A percentile compares a stretch with the other conserved stretches of the same genome.
Evolutionary conservation across 2,888 invertebrate species (phyloP).

Genomic region (Lithophane semibrunnea): DNA sequence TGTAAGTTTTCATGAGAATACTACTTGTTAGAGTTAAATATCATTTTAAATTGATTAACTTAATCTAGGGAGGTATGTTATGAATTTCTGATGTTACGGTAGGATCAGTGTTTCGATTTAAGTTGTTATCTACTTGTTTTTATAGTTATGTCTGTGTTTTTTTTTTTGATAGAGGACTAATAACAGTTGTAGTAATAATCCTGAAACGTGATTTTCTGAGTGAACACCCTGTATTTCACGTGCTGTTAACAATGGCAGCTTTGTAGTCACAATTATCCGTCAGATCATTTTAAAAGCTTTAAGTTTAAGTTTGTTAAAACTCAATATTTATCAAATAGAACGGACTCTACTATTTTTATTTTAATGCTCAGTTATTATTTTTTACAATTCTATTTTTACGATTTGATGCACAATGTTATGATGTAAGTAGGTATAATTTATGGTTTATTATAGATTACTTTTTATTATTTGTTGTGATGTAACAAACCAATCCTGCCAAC

Average conservation of each 20-base stretch:
- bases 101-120: neutral
- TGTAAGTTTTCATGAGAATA: slow-evolving; percentile 7
- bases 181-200: neutral
- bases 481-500: neutral
- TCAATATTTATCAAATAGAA: neutral
- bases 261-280: neutral
- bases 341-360: neutral
- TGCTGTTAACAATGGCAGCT: neutral
- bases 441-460: too few relatives aligned
- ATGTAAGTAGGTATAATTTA: neutral
- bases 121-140: neutral
- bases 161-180: neutral
- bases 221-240: neutral
- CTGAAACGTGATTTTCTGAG: neutral
- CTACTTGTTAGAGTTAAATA: neutral
- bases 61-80: too few relatives aligned
- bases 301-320: neutral
- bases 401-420: neutral
- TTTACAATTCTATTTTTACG: neutral
- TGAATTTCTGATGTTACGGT: neutral
- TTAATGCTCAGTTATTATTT: neutral
- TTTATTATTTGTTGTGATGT: neutral
- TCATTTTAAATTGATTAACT: slow-evolving; percentile 6
- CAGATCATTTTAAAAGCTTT: neutral
- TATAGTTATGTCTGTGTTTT: neutral